Conservation (phyloP, 2,888 invertebrate genomes). For the Stenodema calcarata region DNA sequence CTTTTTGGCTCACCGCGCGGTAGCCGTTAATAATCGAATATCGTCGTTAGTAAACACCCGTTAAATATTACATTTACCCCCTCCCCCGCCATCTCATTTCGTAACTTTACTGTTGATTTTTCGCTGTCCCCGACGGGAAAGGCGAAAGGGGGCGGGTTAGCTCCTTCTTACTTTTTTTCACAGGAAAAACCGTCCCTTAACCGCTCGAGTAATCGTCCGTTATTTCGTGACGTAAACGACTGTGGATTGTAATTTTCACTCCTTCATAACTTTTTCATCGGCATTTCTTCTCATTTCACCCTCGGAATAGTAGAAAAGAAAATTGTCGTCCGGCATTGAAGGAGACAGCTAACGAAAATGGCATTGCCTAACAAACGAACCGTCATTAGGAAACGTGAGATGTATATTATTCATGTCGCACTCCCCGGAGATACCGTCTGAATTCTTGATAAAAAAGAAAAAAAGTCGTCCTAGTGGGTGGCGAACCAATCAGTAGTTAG, state of each 20-base stretch:
- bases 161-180: not conserved
- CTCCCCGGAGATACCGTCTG: no score
- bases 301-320: not conserved
- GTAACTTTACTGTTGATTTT: not conserved
- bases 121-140: not conserved
- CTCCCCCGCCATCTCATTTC: not conserved
- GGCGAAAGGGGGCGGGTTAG: not conserved
- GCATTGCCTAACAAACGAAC: not conserved
- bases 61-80: slow-evolving; percentile 27
- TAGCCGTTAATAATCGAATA: slow-evolving; percentile 29
- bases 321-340: not conserved
- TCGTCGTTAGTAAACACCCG: slow-evolving; percentile 21
- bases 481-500: no score
- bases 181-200: not conserved
- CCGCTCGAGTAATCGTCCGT: not conserved
- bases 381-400: not conserved
- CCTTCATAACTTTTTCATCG: not conserved
- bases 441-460: no score
- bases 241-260: not conserved
- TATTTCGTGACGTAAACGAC: not conserved
- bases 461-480: no score
- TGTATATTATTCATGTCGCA: not conserved
- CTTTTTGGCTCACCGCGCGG: not conserved
- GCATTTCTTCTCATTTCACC: not conserved
- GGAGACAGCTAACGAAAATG: not conserved